phyloP scores from a whole-genome alignment of 2,888 invertebrate genomes.

The Athalia circularis region DNA sequence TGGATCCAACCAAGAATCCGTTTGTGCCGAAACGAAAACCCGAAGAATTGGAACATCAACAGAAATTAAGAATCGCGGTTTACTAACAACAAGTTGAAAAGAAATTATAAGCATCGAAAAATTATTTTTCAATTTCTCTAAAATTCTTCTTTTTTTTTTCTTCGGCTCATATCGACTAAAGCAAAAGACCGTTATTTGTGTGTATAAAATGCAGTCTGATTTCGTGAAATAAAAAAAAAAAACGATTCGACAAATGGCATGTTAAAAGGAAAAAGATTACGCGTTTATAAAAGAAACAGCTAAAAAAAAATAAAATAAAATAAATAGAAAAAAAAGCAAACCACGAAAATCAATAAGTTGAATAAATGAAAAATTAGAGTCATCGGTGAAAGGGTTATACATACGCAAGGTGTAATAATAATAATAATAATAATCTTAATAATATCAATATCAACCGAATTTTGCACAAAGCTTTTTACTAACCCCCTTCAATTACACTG shows the following conservation, averaged over 20 bases:
- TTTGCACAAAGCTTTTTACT: too few species aligned
- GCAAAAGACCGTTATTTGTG: too few species aligned
- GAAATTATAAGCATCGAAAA: background rate
- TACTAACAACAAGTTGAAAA: slow-evolving; percentile 50
- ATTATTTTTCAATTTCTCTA: background rate
- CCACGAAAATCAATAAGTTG: too few species aligned
- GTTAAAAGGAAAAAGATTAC: slow-evolving; percentile 22
- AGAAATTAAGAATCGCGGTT: slow-evolving; percentile 65
- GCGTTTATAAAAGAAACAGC: too few species aligned
- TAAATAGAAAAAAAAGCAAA: too few species aligned
- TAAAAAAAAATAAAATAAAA: too few species aligned
- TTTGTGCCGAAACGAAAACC: slow-evolving; percentile 85
- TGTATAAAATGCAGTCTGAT: too few species aligned
- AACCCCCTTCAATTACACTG: too few species aligned
- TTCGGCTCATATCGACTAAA: background rate
- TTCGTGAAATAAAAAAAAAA: too few species aligned
- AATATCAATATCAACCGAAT: background rate
- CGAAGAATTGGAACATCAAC: slow-evolving; percentile 71
- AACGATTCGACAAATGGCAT: slow-evolving; percentile 28
- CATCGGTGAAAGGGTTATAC: too few species aligned
- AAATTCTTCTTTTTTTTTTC: slow-evolving; percentile 4
- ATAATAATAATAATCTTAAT: background rate
- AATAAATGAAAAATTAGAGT: too few species aligned
- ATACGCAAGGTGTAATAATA: background rate
- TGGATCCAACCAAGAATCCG: slow-evolving; percentile 88